Evolutionary conservation across 2,888 invertebrate species (phyloP).

Genomic region (Drosophila koepferae): DNA sequence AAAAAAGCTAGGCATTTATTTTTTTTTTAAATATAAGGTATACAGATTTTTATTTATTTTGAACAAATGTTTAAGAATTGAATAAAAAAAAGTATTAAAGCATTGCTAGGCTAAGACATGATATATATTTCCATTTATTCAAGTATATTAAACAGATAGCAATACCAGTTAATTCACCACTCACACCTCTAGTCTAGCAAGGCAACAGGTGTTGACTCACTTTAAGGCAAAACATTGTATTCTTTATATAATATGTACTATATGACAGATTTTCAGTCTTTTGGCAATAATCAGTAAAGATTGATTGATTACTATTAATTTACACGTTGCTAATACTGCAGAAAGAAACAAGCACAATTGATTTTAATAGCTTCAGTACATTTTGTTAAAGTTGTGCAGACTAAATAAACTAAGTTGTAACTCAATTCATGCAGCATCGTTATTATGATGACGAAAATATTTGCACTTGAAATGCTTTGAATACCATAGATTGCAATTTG

Average conservation of each 20-base stretch:
- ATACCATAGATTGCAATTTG: not conserved
- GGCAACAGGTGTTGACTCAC: slow-evolving; percentile 27
- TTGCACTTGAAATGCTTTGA: not conserved
- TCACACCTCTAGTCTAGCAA: not conserved
- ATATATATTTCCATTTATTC: not conserved
- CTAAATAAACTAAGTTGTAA: not conserved
- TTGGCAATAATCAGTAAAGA: not conserved
- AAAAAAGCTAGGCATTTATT: no score
- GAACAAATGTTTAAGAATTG: no score
- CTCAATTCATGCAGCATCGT: not conserved
- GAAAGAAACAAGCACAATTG: not conserved
- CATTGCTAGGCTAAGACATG: no score
- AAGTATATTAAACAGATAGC: not conserved
- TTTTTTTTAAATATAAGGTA: no score
- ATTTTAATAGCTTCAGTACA: not conserved
- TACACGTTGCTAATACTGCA: not conserved
- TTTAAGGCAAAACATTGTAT: not conserved
- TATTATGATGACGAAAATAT: not conserved
- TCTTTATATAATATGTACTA: not conserved
- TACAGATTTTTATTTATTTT: no score
- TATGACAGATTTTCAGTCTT: not conserved
- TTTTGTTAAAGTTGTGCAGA: not conserved
- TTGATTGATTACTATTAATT: not conserved
- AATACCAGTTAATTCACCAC: not conserved
- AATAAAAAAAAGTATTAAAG: no score